Evolutionary conservation across 2,113 vertebrate species (phyloP).

Genomic region (Balaenoptera acutorostrata): DNA sequence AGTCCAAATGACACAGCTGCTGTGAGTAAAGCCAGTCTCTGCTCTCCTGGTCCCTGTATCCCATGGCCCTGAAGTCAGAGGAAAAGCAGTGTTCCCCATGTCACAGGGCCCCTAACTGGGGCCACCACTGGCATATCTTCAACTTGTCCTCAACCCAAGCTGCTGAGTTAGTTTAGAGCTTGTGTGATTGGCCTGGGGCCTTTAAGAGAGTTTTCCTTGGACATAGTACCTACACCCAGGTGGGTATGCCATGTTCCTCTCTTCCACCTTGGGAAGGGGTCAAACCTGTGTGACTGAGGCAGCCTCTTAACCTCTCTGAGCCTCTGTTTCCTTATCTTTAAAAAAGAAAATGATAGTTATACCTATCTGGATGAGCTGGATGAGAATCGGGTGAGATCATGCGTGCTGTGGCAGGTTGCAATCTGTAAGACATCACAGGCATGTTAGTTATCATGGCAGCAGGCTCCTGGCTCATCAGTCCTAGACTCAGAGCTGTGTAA

Average conservation of each 20-base stretch:
- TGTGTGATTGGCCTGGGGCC: too few relatives aligned
- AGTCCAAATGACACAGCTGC: constrained; percentile 31
- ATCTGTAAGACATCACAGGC: fast-evolving
- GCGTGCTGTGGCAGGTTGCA: background rate
- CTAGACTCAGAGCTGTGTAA: background rate
- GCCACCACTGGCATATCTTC: fast-evolving
- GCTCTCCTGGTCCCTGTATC: background rate
- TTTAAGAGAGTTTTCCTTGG: background rate
- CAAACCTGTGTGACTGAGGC: background rate
- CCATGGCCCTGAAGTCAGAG: background rate
- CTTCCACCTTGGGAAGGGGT: background rate
- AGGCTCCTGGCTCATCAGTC: background rate
- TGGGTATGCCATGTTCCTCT: background rate
- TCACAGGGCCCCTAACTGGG: fast-evolving
- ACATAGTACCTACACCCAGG: background rate
- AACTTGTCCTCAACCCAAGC: fast-evolving
- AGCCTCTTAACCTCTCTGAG: background rate
- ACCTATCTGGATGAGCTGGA: background rate
- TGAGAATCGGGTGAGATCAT: fast-evolving
- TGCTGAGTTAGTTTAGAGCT: background rate
- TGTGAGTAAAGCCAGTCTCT: background rate
- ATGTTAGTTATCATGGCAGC: too few relatives aligned
- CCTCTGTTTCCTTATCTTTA: background rate
- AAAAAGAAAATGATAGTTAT: background rate
- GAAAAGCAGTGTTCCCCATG: fast-evolving